Evolutionary conservation across 2,797 vertebrate species (phyloP).

Genomic region (Mormyrus hasselquistii): DNA sequence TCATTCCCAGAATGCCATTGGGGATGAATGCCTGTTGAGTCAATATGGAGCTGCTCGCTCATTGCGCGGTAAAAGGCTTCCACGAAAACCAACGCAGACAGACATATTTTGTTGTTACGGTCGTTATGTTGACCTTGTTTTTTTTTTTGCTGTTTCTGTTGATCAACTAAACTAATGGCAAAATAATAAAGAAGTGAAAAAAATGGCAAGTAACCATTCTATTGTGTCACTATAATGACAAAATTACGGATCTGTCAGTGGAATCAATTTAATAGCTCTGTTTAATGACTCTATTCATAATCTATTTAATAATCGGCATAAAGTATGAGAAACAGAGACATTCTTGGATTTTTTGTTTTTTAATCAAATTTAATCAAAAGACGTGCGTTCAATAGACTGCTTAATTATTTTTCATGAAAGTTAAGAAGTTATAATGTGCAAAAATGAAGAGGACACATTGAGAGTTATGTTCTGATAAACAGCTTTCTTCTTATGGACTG

Average conservation of each 20-base stretch:
- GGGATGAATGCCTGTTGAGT: background rate
- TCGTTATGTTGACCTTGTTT: background rate
- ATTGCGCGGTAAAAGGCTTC: background rate
- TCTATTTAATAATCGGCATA: background rate
- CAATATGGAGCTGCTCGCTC: background rate
- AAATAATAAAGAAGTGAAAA: background rate
- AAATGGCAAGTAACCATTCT: background rate
- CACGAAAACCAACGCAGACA: background rate
- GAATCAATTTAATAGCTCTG: background rate
- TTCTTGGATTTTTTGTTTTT: background rate
- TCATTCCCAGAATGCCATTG: background rate
- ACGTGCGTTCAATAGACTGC: background rate
- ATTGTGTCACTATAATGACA: background rate
- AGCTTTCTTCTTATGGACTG: background rate
- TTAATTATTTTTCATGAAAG: background rate
- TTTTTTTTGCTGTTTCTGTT: background rate
- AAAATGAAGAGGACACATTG: background rate
- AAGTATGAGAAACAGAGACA: background rate
- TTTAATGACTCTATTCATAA: background rate
- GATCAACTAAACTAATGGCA: background rate
- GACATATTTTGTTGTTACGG: background rate
- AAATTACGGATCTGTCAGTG: background rate
- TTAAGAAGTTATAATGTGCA: background rate
- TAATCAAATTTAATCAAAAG: background rate
- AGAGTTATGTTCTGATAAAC: background rate